A percentile compares a stretch with the other conserved stretches of the same genome.
Conservation (phyloP, 2,113 vertebrate genomes). For the Syrrhaptes paradoxus region DNA sequence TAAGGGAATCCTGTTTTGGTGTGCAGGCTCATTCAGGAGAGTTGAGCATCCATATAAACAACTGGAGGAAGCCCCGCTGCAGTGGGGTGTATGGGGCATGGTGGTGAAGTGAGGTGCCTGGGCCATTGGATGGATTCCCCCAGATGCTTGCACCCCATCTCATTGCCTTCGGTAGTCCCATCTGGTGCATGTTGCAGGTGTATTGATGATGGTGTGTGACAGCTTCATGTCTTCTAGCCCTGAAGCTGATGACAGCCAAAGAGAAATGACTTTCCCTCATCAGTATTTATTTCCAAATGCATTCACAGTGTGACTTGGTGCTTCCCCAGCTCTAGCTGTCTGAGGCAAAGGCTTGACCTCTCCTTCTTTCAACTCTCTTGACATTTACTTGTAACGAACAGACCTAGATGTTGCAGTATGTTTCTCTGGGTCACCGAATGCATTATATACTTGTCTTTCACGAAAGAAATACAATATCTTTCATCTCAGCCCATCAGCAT, state of each 20-base stretch:
- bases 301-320: not conserved
- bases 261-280: not conserved
- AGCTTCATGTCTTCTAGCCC: not conserved
- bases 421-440: conserved; percentile 32
- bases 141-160: accelerated
- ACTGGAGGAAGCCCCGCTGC: not conserved
- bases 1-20: not conserved
- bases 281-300: not conserved
- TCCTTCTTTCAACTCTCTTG: conserved; percentile 1
- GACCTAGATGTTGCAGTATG: not conserved
- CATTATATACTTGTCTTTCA: conserved; percentile 32
- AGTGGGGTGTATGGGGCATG: not conserved
- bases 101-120: not conserved
- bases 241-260: not conserved
- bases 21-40: accelerated
- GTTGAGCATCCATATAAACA: not conserved
- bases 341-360: not conserved
- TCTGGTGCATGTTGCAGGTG: not conserved
- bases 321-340: not conserved
- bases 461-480: not conserved
- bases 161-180: not conserved
- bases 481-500: not conserved
- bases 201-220: not conserved
- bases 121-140: not conserved
- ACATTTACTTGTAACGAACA: not conserved